Evolutionary conservation across 2,888 invertebrate genomes (phyloP), one percentile per base, ranked within the genome.

Genomic region (Drosophila greeni): DNA sequence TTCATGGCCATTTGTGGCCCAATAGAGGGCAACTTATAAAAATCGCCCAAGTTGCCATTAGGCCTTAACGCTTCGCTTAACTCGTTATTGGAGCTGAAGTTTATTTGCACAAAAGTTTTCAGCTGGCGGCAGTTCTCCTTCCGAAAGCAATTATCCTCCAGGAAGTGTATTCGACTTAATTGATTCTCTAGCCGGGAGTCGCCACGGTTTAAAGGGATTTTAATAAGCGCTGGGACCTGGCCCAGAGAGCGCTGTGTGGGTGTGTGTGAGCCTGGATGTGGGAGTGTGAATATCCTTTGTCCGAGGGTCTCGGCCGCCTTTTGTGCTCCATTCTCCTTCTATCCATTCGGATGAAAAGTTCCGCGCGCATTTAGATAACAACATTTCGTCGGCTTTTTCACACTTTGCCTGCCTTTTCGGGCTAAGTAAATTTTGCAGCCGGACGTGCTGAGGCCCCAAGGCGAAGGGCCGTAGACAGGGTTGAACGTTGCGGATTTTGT

Each of bases 121-220:
- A 67, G 75, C 70, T 57, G 77, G 61, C 74, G 73, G 73, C 76
- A 57, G 66, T 74, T 66, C 69, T 66, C 70, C 66, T 52, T 53
- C 52, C 68, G 60, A 82, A 84, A 81, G 78, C 81, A 82, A 81
- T 82, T 84, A 82, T 84, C 77, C 81, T 79, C 54, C 72, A 75
- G 82, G 67, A 67, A 67, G 67, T 68, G 67, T 77, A 79, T 74
- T 77, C 77, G 84, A 82, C 80, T 84, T 84, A 82, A 82, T 82
- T 82, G 82, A 82, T 82, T 84, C 80, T 68, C 69, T 69, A 71
- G 59, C 68, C 65, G 69, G 56, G 71, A 79, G 76, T 71, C 69
- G 73, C 76, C 60, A 74, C 79, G 72, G 66, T 79, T 76, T 74
- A 79, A 81, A 81, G 70, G 82, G 76, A 79, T 81, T 83, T 76